Conservation (phyloP, 1,140 invertebrate genomes). For the Yoshiicerus persimilis region DNA sequence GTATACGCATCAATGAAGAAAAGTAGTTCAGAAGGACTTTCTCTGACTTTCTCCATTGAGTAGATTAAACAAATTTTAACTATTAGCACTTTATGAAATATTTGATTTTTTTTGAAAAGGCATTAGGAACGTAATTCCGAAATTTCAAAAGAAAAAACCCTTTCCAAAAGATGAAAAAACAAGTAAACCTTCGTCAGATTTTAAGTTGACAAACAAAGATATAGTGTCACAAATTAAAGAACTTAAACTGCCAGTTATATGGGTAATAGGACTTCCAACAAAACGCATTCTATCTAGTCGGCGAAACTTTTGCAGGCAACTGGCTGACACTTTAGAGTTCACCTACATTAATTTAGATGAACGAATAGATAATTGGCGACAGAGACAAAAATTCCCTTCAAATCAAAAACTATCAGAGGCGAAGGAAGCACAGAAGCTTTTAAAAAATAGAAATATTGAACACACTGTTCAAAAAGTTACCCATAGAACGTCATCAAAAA, state of each 20-base stretch:
- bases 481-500: not conserved
- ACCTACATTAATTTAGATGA: conserved; percentile 31
- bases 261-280: conserved; percentile 6
- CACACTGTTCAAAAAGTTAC: not conserved
- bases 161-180: not conserved
- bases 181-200: not conserved
- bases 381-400: not conserved
- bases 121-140: not conserved
- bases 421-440: not conserved
- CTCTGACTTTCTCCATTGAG: too few species aligned
- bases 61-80: too few species aligned
- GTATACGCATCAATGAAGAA: too few species aligned
- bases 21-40: too few species aligned
- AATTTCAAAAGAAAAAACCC: not conserved
- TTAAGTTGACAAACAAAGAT: not conserved
- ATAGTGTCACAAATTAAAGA: not conserved
- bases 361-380: conserved; percentile 14
- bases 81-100: too few species aligned
- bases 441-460: not conserved
- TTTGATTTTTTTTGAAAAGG: too few species aligned
- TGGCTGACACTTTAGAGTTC: not conserved
- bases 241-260: conserved; percentile 9
- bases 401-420: not conserved
- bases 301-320: conserved; percentile 10
- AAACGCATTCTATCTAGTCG: not conserved